Percentiles rank a stretch among this genome's conserved stretches.
phyloP scores from a whole-genome alignment of 2,113 vertebrate species.

The Shinisaurus crocodilurus region DNA sequence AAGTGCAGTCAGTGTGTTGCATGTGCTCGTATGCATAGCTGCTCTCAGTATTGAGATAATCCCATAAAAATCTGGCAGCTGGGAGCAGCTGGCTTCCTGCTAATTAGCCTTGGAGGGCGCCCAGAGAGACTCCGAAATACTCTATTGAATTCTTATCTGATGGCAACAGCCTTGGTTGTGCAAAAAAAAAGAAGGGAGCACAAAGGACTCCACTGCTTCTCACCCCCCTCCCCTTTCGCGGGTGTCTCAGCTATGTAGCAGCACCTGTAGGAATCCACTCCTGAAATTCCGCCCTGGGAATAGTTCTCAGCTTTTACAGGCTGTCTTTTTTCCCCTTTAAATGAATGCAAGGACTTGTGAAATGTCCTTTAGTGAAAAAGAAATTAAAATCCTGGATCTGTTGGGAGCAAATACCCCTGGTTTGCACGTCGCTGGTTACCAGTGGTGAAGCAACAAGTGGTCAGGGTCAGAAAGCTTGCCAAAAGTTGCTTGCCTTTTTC shows the following conservation, averaged over 20 bases:
- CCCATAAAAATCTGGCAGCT: conserved; percentile 27
- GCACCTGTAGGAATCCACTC: conserved; percentile 31
- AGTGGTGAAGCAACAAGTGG: background rate
- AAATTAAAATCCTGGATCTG: background rate
- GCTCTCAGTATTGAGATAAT: conserved; percentile 34
- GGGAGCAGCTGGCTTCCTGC: conserved; percentile 12
- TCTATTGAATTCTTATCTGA: conserved; percentile 15
- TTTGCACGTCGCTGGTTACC: background rate
- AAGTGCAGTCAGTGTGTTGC: too few relatives aligned
- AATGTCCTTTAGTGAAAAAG: background rate
- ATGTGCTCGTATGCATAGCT: background rate
- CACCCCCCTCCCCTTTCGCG: fast-evolving
- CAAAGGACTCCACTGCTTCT: background rate
- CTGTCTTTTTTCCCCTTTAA: background rate
- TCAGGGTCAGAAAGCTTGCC: background rate
- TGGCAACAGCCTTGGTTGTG: background rate
- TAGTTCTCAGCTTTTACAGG: background rate
- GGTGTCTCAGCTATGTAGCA: fast-evolving
- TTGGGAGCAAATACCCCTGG: background rate
- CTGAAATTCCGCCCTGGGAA: fast-evolving
- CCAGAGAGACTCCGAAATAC: background rate
- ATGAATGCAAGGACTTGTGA: background rate
- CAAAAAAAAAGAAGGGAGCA: conserved; percentile 5
- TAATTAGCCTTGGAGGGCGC: conserved; percentile 36
- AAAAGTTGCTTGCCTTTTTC: background rate